phyloP scores from a whole-genome alignment of 2,797 vertebrate species.

The Sitta carolinensis region DNA sequence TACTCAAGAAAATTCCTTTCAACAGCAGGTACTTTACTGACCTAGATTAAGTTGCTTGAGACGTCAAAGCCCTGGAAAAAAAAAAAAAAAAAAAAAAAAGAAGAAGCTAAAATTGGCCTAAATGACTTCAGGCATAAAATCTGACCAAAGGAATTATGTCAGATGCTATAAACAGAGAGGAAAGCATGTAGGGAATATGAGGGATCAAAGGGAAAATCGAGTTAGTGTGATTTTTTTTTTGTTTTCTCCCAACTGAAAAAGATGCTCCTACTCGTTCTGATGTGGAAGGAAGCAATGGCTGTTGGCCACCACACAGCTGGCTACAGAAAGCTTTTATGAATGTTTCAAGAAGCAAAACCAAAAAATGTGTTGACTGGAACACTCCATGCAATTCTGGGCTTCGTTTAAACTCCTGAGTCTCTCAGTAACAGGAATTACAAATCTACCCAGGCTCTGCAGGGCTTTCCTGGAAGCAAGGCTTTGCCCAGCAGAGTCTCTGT shows the following conservation, averaged over 20 bases:
- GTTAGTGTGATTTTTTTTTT: slow-evolving; percentile 25
- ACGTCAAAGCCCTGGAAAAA: slow-evolving; percentile 55
- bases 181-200: slow-evolving; percentile 41
- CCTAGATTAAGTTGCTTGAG: slow-evolving; percentile 69
- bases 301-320: background rate
- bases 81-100: background rate
- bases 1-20: slow-evolving; percentile 71
- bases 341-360: slow-evolving; percentile 27
- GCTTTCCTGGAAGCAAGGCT: background rate
- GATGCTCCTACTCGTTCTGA: slow-evolving; percentile 19
- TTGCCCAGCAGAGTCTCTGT: background rate
- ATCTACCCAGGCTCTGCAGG: background rate
- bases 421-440: background rate
- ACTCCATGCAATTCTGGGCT: background rate
- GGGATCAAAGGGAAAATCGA: slow-evolving; percentile 38
- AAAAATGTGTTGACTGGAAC: slow-evolving; percentile 50
- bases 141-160: slow-evolving; percentile 67
- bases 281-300: slow-evolving; percentile 20
- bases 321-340: background rate
- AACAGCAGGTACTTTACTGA: slow-evolving; percentile 70
- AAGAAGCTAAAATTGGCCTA: slow-evolving; percentile 54
- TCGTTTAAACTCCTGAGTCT: background rate
- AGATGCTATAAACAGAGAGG: slow-evolving; percentile 58
- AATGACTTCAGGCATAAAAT: slow-evolving; percentile 63
- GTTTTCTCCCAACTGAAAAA: slow-evolving; percentile 20